A percentile compares a stretch with the other conserved stretches of the same genome.
phyloP scores from a whole-genome alignment of 2,113 vertebrate genomes.

The Capreolus pygargus region DNA sequence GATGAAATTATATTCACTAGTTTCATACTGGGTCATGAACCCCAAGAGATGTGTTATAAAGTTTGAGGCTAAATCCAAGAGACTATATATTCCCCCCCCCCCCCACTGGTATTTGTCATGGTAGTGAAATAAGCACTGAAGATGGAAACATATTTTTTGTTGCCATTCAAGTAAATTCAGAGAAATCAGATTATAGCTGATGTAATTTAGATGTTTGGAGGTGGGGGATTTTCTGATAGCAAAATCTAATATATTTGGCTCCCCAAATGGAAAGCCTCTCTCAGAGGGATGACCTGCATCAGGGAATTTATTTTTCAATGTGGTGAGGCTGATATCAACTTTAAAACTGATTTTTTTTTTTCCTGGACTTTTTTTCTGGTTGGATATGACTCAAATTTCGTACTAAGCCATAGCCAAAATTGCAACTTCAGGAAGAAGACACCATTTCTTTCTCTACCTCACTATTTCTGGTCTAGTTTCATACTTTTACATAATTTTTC shows the following conservation, averaged over 20 bases:
- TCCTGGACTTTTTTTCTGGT: neutral
- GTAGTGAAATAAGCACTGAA: conserved; percentile 16
- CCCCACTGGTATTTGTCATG: conserved; percentile 14
- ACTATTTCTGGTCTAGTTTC: neutral
- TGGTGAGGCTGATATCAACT: conserved; percentile 10
- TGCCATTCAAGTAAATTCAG: conserved; percentile 51
- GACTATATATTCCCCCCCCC: conserved; percentile 23
- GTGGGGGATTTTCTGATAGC: conserved; percentile 55
- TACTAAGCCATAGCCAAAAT: neutral
- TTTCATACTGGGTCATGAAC: conserved; percentile 30
- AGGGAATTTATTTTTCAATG: conserved; percentile 47
- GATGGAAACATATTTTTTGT: conserved; percentile 42
- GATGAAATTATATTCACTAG: neutral
- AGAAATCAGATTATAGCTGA: conserved; percentile 66
- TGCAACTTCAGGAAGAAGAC: neutral
- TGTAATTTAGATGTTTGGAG: conserved; percentile 65
- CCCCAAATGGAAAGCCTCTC: conserved; percentile 35
- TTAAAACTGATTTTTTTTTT: conserved; percentile 1
- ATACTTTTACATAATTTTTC: neutral
- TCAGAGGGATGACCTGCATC: neutral
- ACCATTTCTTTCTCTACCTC: fast-evolving
- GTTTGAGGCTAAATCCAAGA: conserved; percentile 23
- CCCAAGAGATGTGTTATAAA: neutral
- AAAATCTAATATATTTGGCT: conserved; percentile 41
- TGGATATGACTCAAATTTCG: neutral